phyloP scores from a whole-genome alignment of 2,113 vertebrate genomes.

The Rhea americana region DNA sequence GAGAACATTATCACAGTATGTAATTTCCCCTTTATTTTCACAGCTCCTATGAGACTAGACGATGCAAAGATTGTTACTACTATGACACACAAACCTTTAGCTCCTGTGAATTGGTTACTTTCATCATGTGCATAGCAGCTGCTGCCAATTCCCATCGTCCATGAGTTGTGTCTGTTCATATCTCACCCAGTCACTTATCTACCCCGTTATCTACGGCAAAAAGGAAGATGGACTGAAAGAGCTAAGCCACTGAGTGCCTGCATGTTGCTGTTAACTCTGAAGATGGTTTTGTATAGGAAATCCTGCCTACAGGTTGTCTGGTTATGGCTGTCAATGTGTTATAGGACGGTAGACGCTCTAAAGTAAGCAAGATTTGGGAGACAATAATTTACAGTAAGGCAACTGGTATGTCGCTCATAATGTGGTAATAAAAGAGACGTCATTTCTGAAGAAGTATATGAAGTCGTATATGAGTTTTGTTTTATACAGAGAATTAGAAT shows the following conservation, averaged over 20 bases:
- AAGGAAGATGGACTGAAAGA: not conserved
- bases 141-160: not conserved
- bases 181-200: not conserved
- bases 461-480: not conserved
- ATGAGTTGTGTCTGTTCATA: not conserved
- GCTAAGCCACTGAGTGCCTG: not conserved
- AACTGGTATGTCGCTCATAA: not conserved
- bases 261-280: not conserved
- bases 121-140: not conserved
- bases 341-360: not conserved
- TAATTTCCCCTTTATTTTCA: not conserved
- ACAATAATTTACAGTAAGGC: not conserved
- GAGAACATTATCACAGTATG: not conserved
- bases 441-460: not conserved
- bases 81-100: not conserved
- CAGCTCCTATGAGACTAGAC: not conserved
- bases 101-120: not conserved
- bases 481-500: not conserved
- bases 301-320: too few species aligned
- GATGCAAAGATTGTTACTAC: not conserved
- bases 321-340: not conserved
- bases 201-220: rapidly evolving
- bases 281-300: not conserved
- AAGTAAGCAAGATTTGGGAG: not conserved
- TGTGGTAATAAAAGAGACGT: not conserved